Evolutionary conservation across 2,797 vertebrate species (phyloP), one percentile per base, ranked within the genome.

Genomic region (Hyperoplus immaculatus): DNA sequence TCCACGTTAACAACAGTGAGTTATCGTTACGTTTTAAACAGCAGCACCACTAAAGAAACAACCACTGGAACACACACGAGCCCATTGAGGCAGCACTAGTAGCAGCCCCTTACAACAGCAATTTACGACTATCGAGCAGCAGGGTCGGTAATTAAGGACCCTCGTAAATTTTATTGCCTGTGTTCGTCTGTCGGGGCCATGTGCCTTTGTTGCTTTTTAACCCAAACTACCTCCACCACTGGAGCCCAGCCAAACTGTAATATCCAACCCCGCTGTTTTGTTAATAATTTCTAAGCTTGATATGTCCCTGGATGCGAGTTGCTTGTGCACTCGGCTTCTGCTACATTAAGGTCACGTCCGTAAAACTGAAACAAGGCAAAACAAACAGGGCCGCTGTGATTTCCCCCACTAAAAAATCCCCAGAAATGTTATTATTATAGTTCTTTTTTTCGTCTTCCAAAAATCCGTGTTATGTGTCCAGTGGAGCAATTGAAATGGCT

Each of bases 101-200:
- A 94, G 89, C 95, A 95, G 92, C 95, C 95, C 29, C 96, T 96
- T 96, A 96, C 96, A 95, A 94, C 93, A 91, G 94, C 96, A 96
- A 98, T 99, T 98, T 99, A 99, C 96, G 96, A 96, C 96, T 94
- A 95, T 95, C 95, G 96, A 97, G 96, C 96, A 96, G 96, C 96
- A 96, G 96, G 96, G 96, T 96, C 96, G 96, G 96, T 97, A 96
- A 98, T 99, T 98, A 98, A 96, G 95, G 96, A 96, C 95, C 96
- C 96, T 96, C 97, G 97, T 98, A 98, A 97, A 98, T 99, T 98
- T 96, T 96, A 98, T 97, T 95, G 97, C 96, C 94, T 95, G 95
- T 97, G 95, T 95, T 93, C 91, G 89, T 93, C 92, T 94, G 93
- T 96, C 94, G 94, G 95, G 95, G 95, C 96, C 96, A 95, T 96